Evolutionary conservation across 2,113 vertebrate genomes (phyloP), one percentile per base, ranked within the genome.

Genomic region (Ellobius talpinus): DNA sequence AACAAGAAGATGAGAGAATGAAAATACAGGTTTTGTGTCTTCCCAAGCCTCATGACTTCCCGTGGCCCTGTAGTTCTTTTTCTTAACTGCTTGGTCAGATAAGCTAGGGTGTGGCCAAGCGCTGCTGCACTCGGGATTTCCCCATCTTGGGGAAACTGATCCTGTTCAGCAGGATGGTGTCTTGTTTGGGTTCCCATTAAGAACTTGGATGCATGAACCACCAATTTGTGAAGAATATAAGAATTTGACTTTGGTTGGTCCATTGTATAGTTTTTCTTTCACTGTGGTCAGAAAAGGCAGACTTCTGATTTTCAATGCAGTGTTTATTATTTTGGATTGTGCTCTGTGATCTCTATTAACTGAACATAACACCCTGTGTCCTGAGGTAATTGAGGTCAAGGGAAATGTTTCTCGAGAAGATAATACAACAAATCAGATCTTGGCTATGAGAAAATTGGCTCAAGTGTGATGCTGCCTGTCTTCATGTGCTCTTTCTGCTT

Each of bases 381-480:
- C 70, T 55, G 16, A 88, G 55, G 70, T 95, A 68, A 95, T 19
- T 55, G 85, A 94, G 79, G 90, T 90, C 89, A 88, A 17, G 68
- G 81, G 33, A 84, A 85, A 72, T 81, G 2, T 90, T 95, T 95
- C 7, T 61, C 29, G 8, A 55, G 79, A 78, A 94, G 24, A 79
- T 93, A 89, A 92, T 78, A 50, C 4, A 73, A 86, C 70, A 88
- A 88, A 81, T 96, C 58, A 81, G 39, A 95, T 92, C 88, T 63
- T 55, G 14, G 33, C 70, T 26, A 42, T 73, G 17, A 81, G 36
- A 85, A 87, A 79, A 14, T 45, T 92, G 68, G 24, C 50, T 31
- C 17, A 90, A 87, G 36, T 9, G 42, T 58, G 78, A 16, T 61
- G 55, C 86, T 79, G 23, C 92, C 89, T 79, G 19, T 93, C 39